Evolutionary conservation across 2,113 vertebrate genomes (phyloP).

Genomic region (Eptatretus burgeri): DNA sequence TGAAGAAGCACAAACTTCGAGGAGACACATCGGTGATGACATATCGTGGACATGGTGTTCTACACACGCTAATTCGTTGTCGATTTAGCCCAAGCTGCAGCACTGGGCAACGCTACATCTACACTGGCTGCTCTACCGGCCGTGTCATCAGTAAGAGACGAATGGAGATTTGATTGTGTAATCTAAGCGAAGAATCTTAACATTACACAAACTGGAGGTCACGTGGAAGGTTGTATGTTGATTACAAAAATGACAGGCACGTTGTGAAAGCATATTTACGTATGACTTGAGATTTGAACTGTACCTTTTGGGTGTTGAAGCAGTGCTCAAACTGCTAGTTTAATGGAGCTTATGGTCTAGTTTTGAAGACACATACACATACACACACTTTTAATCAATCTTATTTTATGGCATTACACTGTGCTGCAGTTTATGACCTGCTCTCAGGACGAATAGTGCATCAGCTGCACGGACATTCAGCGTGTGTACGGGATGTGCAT

Average conservation of each 20-base stretch:
- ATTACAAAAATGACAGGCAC: neutral
- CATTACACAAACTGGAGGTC: neutral
- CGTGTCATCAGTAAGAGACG: slow-evolving; percentile 39
- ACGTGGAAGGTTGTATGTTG: neutral
- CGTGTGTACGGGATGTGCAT: slow-evolving; percentile 52
- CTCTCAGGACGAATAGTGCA: slow-evolving; percentile 35
- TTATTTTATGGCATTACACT: no score
- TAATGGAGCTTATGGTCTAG: neutral
- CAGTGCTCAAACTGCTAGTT: no score
- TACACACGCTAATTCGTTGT: slow-evolving; percentile 57
- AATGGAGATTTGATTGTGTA: no score
- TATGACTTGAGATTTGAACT: neutral
- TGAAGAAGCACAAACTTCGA: slow-evolving; percentile 40
- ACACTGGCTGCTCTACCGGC: slow-evolving; percentile 56
- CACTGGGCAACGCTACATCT: slow-evolving; percentile 55
- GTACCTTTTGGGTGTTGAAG: neutral
- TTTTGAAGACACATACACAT: no score
- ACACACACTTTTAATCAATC: no score
- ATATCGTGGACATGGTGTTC: slow-evolving; percentile 51
- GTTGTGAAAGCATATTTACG: neutral
- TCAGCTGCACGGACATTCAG: slow-evolving; percentile 35
- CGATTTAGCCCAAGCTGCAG: slow-evolving; percentile 47
- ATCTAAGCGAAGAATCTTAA: neutral
- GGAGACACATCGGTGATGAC: slow-evolving; percentile 71
- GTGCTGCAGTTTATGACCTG: slow-evolving; percentile 35